Evolutionary conservation across 2,888 invertebrate genomes (phyloP).

Genomic region (Dermolepida albohirtum): DNA sequence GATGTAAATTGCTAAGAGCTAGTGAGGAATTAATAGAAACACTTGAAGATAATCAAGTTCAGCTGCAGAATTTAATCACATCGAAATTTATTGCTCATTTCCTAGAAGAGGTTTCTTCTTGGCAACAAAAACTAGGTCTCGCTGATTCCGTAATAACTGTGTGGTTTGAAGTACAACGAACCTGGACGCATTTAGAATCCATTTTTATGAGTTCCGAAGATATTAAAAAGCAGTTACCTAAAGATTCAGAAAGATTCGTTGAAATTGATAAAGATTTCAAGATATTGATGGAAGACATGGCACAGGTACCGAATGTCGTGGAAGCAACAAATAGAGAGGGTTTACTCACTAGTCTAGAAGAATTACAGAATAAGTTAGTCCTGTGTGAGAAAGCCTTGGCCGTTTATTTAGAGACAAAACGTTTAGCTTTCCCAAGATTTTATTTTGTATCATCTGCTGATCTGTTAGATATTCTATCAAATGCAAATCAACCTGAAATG

Average conservation of each 20-base stretch:
- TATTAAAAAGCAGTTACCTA: conserved; percentile 92
- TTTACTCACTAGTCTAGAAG: conserved; percentile 82
- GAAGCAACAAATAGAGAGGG: conserved; percentile 90
- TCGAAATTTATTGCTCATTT: conserved; percentile 98
- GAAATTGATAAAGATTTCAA: conserved; percentile 92
- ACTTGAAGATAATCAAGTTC: conserved; percentile 97
- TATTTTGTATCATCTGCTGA: conserved; percentile 98
- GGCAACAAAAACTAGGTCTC: conserved; percentile 92
- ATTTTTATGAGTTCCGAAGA: conserved; percentile 99
- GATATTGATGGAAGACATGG: conserved; percentile 80
- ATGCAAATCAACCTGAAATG: conserved; percentile 92
- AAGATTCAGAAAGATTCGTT: conserved; percentile 93
- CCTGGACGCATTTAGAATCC: conserved; percentile 97
- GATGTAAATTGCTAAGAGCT: conserved; percentile 86
- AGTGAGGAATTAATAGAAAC: conserved; percentile 97
- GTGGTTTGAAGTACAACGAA: conserved; percentile 97
- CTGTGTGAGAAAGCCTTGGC: conserved; percentile 97
- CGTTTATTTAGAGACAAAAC: conserved; percentile 96
- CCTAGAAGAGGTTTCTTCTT: conserved; percentile 91
- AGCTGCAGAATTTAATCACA: conserved; percentile 95
- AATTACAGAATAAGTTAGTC: conserved; percentile 84
- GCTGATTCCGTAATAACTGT: conserved; percentile 94
- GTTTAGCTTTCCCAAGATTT: conserved; percentile 94
- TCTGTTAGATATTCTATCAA: conserved; percentile 92
- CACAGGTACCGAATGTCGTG: conserved; percentile 88